A percentile compares a stretch with the other conserved stretches of the same genome.
Conservation (phyloP, 2,797 vertebrate species). For the Tadarida brasiliensis region DNA sequence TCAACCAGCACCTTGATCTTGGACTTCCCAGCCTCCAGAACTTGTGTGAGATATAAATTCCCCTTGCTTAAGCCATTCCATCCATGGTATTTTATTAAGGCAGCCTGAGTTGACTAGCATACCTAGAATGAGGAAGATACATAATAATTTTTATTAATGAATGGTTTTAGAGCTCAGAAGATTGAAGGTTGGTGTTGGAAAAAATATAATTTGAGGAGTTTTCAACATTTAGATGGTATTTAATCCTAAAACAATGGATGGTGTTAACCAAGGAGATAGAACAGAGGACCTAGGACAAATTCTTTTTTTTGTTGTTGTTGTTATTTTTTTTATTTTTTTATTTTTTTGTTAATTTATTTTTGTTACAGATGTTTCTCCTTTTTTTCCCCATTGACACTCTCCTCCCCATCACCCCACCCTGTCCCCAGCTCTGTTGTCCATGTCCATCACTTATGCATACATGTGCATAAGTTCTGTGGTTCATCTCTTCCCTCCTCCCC, state of each 20-base stretch:
- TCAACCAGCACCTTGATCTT: background rate
- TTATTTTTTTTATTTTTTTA: too few species aligned
- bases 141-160: background rate
- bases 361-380: too few species aligned
- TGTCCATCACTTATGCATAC: too few species aligned
- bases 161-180: background rate
- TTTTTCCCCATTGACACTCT: too few species aligned
- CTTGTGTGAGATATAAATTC: background rate
- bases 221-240: conserved; percentile 23
- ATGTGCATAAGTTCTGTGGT: too few species aligned
- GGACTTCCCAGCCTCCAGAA: background rate
- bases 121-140: background rate
- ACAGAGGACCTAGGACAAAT: background rate
- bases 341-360: too few species aligned
- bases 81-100: background rate
- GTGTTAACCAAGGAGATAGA: background rate
- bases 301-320: too few species aligned
- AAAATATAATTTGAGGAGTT: background rate
- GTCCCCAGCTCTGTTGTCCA: too few species aligned
- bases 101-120: background rate
- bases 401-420: too few species aligned
- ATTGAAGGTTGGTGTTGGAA: background rate
- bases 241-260: background rate
- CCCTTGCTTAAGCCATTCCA: background rate
- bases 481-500: too few species aligned